phyloP scores from a whole-genome alignment of 2,797 vertebrate genomes.

The Ctenosaura bakeri region DNA sequence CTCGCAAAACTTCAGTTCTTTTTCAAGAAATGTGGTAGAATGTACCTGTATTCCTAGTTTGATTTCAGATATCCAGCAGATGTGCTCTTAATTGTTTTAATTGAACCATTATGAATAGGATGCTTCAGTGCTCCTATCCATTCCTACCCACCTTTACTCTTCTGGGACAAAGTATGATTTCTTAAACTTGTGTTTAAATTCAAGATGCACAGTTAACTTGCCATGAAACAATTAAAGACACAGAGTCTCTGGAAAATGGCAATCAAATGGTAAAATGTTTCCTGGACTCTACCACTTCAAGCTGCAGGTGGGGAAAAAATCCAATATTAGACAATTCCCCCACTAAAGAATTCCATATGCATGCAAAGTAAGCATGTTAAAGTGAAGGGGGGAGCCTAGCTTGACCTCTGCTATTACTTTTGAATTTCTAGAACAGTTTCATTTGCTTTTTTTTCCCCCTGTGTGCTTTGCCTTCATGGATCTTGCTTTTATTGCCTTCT shows the following conservation, averaged over 20 bases:
- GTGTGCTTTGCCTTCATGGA: not conserved
- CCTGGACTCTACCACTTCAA: not conserved
- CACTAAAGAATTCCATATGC: not conserved
- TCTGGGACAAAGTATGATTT: not conserved
- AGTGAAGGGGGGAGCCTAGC: not conserved
- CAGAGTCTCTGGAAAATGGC: too few relatives aligned
- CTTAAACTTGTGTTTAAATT: too few relatives aligned
- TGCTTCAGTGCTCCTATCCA: too few relatives aligned
- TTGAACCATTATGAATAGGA: not conserved
- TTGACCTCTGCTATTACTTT: too few relatives aligned
- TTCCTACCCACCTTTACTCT: not conserved
- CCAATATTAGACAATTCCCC: not conserved
- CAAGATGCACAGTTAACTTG: too few relatives aligned
- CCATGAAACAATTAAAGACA: too few relatives aligned
- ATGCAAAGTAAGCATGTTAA: not conserved
- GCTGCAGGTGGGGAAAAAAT: not conserved
- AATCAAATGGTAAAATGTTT: not conserved
- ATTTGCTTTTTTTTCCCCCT: not conserved
- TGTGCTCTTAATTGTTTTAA: not conserved
- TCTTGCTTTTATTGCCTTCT: not conserved
- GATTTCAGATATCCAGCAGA: constrained; percentile 1
- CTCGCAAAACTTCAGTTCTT: not conserved
- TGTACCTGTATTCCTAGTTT: not conserved
- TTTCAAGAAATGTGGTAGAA: not conserved
- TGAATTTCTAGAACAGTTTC: too few relatives aligned